Percentiles rank a stretch among this genome's conserved stretches.
phyloP scores from a whole-genome alignment of 2,888 invertebrate species.

The Alloplasta piceator region DNA sequence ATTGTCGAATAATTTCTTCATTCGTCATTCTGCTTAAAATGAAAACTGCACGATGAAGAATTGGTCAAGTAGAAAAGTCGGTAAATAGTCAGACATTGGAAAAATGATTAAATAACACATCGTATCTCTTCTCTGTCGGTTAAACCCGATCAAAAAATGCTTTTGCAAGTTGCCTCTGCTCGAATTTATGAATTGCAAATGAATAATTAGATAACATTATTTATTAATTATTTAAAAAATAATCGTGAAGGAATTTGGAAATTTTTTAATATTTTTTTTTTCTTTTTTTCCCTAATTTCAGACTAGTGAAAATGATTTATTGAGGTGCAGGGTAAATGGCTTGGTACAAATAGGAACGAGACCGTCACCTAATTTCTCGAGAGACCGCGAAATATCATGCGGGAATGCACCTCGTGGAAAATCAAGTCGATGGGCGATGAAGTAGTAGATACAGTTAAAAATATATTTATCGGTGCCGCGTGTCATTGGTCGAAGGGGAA shows the following conservation, averaged over 20 bases:
- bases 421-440: conserved; percentile 21
- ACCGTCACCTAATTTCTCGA: conserved; percentile 9
- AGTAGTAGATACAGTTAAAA: neutral
- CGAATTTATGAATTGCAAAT: too few species aligned
- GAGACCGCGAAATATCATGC: conserved; percentile 10
- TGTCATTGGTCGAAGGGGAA: conserved; percentile 5
- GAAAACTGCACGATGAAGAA: too few species aligned
- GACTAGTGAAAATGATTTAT: neutral
- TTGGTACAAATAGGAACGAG: conserved; percentile 3
- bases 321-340: neutral
- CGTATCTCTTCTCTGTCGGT: too few species aligned
- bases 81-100: too few species aligned
- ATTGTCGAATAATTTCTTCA: too few species aligned
- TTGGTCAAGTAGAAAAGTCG: too few species aligned
- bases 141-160: too few species aligned
- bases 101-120: too few species aligned
- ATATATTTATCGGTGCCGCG: too few species aligned
- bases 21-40: too few species aligned
- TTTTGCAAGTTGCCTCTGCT: too few species aligned
- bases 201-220: neutral
- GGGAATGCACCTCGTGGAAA: neutral
- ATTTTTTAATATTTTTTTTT: neutral
- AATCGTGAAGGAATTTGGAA: neutral
- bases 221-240: neutral
- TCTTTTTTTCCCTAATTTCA: neutral